phyloP scores from a whole-genome alignment of 92 coral and sea anemone genomes.

The Nematostella vectensis region DNA sequence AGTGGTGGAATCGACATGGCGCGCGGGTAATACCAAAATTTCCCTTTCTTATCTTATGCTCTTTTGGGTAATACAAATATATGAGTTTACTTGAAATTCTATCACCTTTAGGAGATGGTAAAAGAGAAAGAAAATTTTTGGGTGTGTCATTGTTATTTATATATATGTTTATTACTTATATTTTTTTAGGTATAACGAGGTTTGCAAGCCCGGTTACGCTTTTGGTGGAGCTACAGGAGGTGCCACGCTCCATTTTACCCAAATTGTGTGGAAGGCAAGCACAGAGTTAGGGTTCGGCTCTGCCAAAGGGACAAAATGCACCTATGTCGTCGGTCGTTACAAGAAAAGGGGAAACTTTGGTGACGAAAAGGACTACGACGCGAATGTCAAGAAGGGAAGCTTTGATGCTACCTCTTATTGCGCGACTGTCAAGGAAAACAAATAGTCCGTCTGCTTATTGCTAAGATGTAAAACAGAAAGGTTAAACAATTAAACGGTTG shows the following conservation, averaged over 20 bases:
- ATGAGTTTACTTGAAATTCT: no score
- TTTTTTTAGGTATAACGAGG: constrained; percentile 84
- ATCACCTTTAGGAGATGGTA: no score
- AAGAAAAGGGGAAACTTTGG: constrained; percentile 41
- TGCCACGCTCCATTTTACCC: constrained; percentile 66
- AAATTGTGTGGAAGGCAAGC: constrained; percentile 77
- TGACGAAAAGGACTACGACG: constrained; percentile 9
- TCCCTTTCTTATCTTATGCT: no score
- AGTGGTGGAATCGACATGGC: no score
- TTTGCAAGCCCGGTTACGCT: constrained; percentile 61
- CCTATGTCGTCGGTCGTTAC: constrained; percentile 53
- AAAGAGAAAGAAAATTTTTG: no score
- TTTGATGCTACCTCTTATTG: constrained; percentile 20
- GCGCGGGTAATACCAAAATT: no score
- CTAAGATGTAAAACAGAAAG: no score
- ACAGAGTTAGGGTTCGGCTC: constrained; percentile 71
- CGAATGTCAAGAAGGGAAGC: constrained; percentile 34
- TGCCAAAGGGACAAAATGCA: constrained; percentile 28
- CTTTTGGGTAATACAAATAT: no score
- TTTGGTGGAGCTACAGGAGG: constrained; percentile 38
- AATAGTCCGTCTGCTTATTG: no score
- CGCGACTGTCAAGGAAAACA: not conserved
- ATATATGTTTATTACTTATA: no score
- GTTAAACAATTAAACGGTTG: no score
- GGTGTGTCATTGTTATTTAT: no score